A percentile compares a stretch with the other conserved stretches of the same genome.
phyloP scores from a whole-genome alignment of 2,888 invertebrate genomes.

The Rambutsinella grinnellia region DNA sequence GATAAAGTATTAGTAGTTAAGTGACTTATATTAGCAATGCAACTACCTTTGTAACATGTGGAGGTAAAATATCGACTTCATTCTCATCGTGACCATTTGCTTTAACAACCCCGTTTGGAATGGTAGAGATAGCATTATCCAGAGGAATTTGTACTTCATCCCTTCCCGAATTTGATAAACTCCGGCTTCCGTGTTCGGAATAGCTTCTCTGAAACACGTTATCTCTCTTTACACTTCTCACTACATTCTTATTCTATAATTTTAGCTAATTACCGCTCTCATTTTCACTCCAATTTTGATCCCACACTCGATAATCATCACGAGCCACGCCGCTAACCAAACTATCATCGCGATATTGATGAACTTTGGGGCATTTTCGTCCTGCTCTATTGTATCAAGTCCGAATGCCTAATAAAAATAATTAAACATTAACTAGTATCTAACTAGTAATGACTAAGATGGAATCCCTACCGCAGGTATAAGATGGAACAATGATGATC shows the following conservation, averaged over 20 bases:
- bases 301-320: slow-evolving; percentile 73
- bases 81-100: too few relatives aligned
- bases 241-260: too few relatives aligned
- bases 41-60: too few relatives aligned
- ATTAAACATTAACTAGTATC: neutral
- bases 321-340: slow-evolving; percentile 73
- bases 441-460: neutral
- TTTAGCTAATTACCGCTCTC: slow-evolving; percentile 49
- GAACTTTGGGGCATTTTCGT: slow-evolving; percentile 65
- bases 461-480: slow-evolving; percentile 74
- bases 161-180: too few relatives aligned
- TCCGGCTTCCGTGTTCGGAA: too few relatives aligned
- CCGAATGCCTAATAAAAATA: slow-evolving; percentile 68
- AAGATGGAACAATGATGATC: slow-evolving; percentile 73
- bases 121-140: too few relatives aligned
- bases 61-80: too few relatives aligned
- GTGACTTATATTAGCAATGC: too few relatives aligned
- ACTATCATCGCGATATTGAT: slow-evolving; percentile 70
- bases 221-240: too few relatives aligned
- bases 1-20: too few relatives aligned
- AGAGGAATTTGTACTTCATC: too few relatives aligned
- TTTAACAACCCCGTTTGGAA: too few relatives aligned
- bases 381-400: slow-evolving; percentile 64
- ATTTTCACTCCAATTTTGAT: slow-evolving; percentile 72
- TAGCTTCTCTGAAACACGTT: neutral